Evolutionary conservation across 2,113 vertebrate genomes (phyloP).

Genomic region (Onychorhynchus coronatus): DNA sequence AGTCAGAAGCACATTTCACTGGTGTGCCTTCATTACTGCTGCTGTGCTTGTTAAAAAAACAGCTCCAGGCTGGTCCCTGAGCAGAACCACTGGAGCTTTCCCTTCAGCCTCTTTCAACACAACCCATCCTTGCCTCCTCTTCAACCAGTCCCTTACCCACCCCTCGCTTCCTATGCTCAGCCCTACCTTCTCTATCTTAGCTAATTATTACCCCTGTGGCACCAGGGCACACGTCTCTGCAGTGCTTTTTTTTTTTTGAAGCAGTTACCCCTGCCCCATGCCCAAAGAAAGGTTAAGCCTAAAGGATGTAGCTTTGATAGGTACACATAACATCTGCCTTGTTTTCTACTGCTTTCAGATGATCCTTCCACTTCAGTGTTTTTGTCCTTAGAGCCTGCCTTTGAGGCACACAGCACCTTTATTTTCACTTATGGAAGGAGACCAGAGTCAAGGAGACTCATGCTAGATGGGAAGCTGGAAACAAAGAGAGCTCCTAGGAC

Average conservation of each 20-base stretch:
- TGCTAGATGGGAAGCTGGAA: not conserved
- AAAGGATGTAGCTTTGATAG: not conserved
- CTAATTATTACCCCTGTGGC: not conserved
- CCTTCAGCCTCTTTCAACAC: not conserved
- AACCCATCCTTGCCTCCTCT: not conserved
- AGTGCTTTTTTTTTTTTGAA: not conserved
- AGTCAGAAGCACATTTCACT: not conserved
- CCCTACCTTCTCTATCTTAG: not conserved
- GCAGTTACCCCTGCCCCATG: not conserved
- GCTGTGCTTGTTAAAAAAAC: not conserved
- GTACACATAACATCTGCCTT: not conserved
- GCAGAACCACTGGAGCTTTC: not conserved
- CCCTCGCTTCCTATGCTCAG: not conserved
- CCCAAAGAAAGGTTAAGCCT: not conserved
- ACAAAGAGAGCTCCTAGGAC: not conserved
- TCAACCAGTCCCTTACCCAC: not conserved
- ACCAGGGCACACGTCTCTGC: rapidly evolving
- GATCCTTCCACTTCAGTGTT: not conserved
- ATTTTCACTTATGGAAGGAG: not conserved
- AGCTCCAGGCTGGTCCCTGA: not conserved
- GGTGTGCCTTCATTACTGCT: not conserved
- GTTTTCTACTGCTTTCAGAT: not conserved
- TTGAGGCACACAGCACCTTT: not conserved
- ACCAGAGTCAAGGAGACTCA: not conserved
- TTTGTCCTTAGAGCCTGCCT: not conserved